Conservation (phyloP, 2,888 invertebrate genomes). For the Eurytoma adleriae region DNA sequence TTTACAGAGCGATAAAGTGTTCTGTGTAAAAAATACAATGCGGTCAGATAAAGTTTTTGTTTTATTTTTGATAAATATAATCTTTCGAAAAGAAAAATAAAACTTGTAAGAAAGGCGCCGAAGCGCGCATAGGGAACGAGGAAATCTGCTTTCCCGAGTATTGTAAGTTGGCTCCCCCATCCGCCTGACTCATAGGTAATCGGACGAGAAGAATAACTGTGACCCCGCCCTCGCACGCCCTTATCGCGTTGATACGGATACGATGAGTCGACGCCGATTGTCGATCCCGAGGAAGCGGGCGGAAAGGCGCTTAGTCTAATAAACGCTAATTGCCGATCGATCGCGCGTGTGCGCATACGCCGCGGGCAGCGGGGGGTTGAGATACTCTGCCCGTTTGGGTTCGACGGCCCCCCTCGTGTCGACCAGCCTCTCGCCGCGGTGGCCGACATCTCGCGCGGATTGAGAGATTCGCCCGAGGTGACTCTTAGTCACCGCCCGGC, state of each 20-base stretch:
- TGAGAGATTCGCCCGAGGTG: constrained; percentile 3
- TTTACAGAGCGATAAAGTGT: not conserved
- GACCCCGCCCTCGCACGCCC: constrained; percentile 46
- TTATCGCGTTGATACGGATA: constrained; percentile 12
- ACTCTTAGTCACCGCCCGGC: constrained; percentile 1
- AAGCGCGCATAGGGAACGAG: not conserved
- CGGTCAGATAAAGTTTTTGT: not conserved
- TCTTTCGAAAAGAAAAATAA: not conserved
- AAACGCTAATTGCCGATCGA: constrained; percentile 39
- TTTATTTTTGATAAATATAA: not conserved
- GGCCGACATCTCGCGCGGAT: constrained; percentile 1
- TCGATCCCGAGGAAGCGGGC: not conserved
- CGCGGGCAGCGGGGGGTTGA: not conserved
- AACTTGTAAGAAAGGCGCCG: not conserved
- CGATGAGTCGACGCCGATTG: constrained; percentile 18
- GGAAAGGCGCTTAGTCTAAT: constrained; percentile 33
- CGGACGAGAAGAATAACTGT: constrained; percentile 21
- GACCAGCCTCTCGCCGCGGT: not conserved
- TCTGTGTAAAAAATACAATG: too few relatives aligned
- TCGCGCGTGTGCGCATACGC: not conserved
- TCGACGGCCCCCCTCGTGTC: not conserved
- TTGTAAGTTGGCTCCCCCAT: not conserved
- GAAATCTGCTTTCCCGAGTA: constrained; percentile 13
- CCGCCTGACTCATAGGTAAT: not conserved
- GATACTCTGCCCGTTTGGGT: not conserved